Evolutionary conservation across 2,113 vertebrate genomes (phyloP).

Genomic region (Anarhynchus alexandrinus): DNA sequence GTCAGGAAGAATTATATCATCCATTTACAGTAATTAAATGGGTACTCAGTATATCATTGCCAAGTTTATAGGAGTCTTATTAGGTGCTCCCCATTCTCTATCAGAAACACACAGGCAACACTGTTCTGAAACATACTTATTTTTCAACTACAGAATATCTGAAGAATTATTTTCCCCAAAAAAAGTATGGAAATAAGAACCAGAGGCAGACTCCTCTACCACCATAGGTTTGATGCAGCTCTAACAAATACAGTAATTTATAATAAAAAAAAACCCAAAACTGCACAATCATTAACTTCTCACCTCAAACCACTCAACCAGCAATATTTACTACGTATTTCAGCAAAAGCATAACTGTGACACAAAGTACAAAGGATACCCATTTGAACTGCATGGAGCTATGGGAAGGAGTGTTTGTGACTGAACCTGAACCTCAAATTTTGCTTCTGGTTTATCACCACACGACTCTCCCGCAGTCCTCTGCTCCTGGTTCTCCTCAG

Average conservation of each 20-base stretch:
- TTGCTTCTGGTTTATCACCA: neutral
- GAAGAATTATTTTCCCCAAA: neutral
- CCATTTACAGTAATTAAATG: neutral
- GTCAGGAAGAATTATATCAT: neutral
- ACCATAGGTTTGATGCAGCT: neutral
- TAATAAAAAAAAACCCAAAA: neutral
- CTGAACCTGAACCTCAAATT: neutral
- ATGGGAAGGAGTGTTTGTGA: neutral
- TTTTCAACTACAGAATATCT: neutral
- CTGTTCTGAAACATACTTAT: neutral
- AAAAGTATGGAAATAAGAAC: neutral
- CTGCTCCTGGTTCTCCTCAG: neutral
- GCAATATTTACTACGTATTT: neutral
- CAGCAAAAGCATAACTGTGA: neutral
- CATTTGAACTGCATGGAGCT: neutral
- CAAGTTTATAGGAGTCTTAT: neutral
- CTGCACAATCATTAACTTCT: neutral
- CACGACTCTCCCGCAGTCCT: rapidly evolving
- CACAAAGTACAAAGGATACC: neutral
- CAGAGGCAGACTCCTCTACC: neutral
- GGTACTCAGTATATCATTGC: neutral
- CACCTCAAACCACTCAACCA: neutral
- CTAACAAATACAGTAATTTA: neutral
- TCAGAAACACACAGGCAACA: neutral
- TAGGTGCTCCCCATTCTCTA: neutral